Evolutionary conservation across 2,888 invertebrate genomes (phyloP).

Genomic region (Cataglyphis albicans): DNA sequence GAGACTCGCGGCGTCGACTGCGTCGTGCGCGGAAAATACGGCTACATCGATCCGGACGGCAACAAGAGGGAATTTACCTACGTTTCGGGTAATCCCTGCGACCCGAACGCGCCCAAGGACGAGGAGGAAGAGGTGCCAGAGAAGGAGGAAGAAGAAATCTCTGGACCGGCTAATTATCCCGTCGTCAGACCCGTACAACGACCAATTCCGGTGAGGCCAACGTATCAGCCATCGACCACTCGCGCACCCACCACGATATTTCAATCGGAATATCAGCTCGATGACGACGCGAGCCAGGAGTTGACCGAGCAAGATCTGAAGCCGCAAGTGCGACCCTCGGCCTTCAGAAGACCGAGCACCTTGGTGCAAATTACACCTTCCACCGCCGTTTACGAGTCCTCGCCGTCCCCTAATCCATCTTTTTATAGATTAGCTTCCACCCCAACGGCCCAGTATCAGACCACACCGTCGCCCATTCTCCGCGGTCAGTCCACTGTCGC

Average conservation of each 20-base stretch:
- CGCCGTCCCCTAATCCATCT: conserved; percentile 87
- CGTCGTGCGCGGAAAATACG: conserved; percentile 94
- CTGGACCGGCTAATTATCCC: conserved; percentile 89
- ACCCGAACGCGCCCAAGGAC: conserved; percentile 92
- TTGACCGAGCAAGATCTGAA: conserved; percentile 88
- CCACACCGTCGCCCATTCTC: conserved; percentile 87
- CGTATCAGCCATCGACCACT: conserved; percentile 85
- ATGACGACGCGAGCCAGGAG: conserved; percentile 88
- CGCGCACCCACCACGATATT: conserved; percentile 90
- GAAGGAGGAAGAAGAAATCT: conserved; percentile 88
- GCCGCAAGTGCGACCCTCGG: conserved; percentile 85
- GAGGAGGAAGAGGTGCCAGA: conserved; percentile 87
- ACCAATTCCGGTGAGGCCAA: conserved; percentile 86
- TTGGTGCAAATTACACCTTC: conserved; percentile 79
- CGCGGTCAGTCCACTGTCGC: conserved; percentile 76
- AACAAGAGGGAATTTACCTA: conserved; percentile 95
- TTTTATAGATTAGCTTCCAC: conserved; percentile 87
- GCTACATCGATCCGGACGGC: conserved; percentile 95
- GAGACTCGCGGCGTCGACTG: conserved; percentile 95
- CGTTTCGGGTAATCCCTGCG: conserved; percentile 94
- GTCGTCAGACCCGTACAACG: conserved; percentile 87
- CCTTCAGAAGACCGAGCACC: conserved; percentile 84
- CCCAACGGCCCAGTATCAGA: conserved; percentile 88
- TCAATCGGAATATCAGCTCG: conserved; percentile 89
- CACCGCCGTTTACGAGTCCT: conserved; percentile 77